phyloP scores from a whole-genome alignment of 2,113 vertebrate species.

The Heterotilapia buettikoferi region DNA sequence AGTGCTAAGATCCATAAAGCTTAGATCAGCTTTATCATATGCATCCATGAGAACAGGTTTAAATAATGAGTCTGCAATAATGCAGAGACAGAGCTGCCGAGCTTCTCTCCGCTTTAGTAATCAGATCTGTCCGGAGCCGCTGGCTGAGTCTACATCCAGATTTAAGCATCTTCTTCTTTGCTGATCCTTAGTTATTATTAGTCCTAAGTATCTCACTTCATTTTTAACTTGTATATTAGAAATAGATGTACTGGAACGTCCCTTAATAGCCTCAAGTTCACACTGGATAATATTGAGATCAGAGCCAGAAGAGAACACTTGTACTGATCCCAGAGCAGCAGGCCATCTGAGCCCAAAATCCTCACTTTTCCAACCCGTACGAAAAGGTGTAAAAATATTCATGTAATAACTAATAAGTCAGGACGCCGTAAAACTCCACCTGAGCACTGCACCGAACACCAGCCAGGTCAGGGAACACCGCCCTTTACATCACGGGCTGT shows the following conservation, averaged over 20 bases:
- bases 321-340: background rate
- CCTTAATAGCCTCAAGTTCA: background rate
- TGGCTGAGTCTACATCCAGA: background rate
- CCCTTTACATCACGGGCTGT: background rate
- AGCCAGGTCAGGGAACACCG: background rate
- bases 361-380: background rate
- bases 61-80: background rate
- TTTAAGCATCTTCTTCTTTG: background rate
- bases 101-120: background rate
- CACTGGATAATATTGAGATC: background rate
- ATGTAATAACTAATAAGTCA: background rate
- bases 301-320: background rate
- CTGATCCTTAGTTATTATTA: background rate
- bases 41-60: background rate
- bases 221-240: background rate
- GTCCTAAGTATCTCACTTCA: fast-evolving
- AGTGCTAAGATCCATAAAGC: fast-evolving
- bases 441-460: background rate
- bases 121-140: background rate
- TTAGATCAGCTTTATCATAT: background rate
- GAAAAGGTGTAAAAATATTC: background rate
- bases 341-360: background rate
- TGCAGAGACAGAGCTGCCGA: background rate
- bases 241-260: background rate
- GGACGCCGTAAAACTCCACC: background rate